phyloP scores from a whole-genome alignment of 2,113 vertebrate species.

The Tiliqua scincoides region DNA sequence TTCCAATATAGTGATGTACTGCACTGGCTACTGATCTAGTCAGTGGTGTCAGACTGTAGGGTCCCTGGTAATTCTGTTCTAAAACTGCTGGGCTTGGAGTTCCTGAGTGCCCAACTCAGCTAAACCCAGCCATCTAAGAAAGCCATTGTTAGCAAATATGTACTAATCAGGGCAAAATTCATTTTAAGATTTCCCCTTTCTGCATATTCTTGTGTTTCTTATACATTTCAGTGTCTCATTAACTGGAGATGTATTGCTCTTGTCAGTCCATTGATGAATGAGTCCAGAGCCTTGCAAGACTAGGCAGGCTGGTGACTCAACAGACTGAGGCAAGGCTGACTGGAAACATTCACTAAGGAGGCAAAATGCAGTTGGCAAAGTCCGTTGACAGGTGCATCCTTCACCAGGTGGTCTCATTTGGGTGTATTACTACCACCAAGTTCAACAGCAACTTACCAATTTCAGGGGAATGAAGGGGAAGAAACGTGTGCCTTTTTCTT shows the following conservation, averaged over 20 bases:
- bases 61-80: conserved; percentile 30
- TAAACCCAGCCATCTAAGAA: conserved; percentile 43
- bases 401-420: background rate
- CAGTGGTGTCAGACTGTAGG: rapidly evolving
- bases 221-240: conserved; percentile 41
- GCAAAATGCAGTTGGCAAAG: background rate
- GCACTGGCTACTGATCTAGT: background rate
- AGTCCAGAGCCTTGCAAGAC: conserved; percentile 23
- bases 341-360: background rate
- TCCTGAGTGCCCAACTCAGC: conserved; percentile 47
- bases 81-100: conserved; percentile 43
- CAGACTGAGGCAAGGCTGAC: background rate
- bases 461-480: background rate
- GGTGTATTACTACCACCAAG: background rate
- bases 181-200: conserved; percentile 48
- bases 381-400: background rate
- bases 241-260: conserved; percentile 35
- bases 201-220: conserved; percentile 47
- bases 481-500: background rate
- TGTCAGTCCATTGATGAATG: conserved; percentile 53
- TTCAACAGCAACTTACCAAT: too few relatives aligned
- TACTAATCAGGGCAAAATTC: conserved; percentile 41
- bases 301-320: background rate
- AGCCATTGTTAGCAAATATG: conserved; percentile 31
- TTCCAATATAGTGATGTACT: background rate